Base-by-base conservation (phyloP, 2,888 invertebrate genomes). In the Gastracanthus pulcherrimus region DNA sequence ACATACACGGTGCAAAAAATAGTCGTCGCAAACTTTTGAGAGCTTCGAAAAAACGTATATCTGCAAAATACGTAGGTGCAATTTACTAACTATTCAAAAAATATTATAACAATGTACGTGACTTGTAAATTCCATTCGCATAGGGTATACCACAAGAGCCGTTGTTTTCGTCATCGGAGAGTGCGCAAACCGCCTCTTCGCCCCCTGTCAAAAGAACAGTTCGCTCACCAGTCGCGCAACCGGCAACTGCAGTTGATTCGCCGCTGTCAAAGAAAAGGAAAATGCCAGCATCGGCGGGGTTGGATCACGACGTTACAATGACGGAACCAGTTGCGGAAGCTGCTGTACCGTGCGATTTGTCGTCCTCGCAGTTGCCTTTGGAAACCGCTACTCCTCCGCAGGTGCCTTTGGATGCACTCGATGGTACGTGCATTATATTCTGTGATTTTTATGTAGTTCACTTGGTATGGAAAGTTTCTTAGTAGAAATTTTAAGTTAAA, bases 301-400 rank as follows among this genome's bases (percentile, higher is more conserved):
- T n/a, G 6, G 58, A 6, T 5, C 19, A 16, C 58, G 34, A 31
- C 23, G 36, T 58, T 4, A 41, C 23, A 2, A 26, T 60, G 29
- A 16, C n/a, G 4, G 72, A 72, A 19, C 60, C 58, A 34, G 38
- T 60, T n/a, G 3, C 36, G 29, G 38, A 55, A 38, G 72, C 72
- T 29, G 31, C 29, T 60, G 29, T 72, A 41, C 72, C 72, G 16
- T 41, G 31, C 60, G n/a, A 58, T 72, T 72, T 26, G 26, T 26
- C 72, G 26, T 7, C 41, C 3, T 48, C 48, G 7, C 13, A 19
- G 2, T 4, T 48, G 16, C 48, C 48, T 48, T 19, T 48, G 48
- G 48, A 48, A 19, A 19, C 19, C 19, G 19, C n/a, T 48, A 19
- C 48, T 6, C 48, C 48, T 5, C 48, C 48, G 2, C 48, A 7